These are phyloP conservation scores for Conchocele bisecta DNA, from an alignment of 2,888 invertebrate genomes.

Conservation along the genomic window DNA sequence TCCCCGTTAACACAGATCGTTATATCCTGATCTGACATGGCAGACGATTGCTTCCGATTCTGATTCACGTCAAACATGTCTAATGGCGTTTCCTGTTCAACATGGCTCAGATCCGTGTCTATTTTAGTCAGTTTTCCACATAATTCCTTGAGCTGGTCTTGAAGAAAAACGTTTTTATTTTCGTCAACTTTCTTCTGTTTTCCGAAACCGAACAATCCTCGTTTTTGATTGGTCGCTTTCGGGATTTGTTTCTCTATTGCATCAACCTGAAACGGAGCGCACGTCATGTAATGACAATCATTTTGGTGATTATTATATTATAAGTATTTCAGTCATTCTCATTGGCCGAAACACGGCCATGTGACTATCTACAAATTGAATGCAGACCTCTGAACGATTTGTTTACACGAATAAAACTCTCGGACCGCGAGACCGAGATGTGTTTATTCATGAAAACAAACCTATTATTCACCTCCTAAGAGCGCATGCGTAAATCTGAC, in stretches of 20 bases:
- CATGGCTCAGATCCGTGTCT: slow-evolving; percentile 61
- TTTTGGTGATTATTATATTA: neutral
- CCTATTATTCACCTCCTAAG: too few relatives aligned
- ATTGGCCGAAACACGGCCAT: too few relatives aligned
- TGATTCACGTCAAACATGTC: slow-evolving; percentile 60
- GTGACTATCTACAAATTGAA: too few relatives aligned
- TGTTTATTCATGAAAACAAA: too few relatives aligned
- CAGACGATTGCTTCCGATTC: slow-evolving; percentile 38
- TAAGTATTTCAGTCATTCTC: neutral
- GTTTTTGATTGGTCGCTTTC: slow-evolving; percentile 45
- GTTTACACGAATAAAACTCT: too few relatives aligned
- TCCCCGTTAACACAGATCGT: neutral
- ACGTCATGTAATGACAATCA: neutral
- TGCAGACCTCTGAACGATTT: too few relatives aligned
- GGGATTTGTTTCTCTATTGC: slow-evolving; percentile 69
- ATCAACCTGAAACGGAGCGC: slow-evolving; percentile 59
- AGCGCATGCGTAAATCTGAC: too few relatives aligned
- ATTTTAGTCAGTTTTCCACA: slow-evolving; percentile 64
- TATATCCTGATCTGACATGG: neutral
- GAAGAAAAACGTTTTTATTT: slow-evolving; percentile 61
- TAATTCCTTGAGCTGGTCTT: slow-evolving; percentile 66
- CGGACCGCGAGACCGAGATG: too few relatives aligned
- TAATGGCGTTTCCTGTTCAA: slow-evolving; percentile 36
- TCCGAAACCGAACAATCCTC: slow-evolving; percentile 67
- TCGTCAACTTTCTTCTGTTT: slow-evolving; percentile 64